Evolutionary conservation across 2,113 vertebrate genomes (phyloP).

Genomic region (Rhinopomastus cyanomelas): DNA sequence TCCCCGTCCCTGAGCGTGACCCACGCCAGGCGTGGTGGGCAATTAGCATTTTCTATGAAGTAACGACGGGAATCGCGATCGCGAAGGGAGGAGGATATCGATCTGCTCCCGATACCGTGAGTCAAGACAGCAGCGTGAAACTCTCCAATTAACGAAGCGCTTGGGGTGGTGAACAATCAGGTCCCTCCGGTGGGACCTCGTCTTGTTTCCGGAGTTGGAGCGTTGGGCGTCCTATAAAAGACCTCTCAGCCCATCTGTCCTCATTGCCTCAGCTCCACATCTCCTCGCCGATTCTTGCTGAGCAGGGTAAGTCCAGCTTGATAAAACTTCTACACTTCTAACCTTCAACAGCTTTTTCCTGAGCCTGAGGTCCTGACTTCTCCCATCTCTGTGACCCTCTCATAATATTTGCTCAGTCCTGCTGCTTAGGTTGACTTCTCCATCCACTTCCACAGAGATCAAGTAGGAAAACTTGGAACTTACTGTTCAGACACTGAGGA

Average conservation of each 20-base stretch:
- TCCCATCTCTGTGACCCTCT: background rate
- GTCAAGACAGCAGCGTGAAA: background rate
- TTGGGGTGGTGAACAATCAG: background rate
- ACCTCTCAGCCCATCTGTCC: fast-evolving
- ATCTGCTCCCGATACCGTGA: background rate
- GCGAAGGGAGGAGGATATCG: background rate
- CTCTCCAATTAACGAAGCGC: background rate
- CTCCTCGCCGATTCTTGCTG: background rate
- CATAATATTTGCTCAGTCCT: background rate
- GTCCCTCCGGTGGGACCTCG: background rate
- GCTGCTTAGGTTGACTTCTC: background rate
- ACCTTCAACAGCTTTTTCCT: fast-evolving
- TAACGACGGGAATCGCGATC: background rate
- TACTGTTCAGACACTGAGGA: background rate
- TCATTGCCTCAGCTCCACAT: background rate
- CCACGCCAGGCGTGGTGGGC: background rate
- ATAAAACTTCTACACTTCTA: fast-evolving
- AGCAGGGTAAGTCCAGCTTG: background rate
- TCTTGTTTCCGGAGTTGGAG: background rate
- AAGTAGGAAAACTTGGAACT: fast-evolving
- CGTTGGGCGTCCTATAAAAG: background rate
- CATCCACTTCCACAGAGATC: background rate
- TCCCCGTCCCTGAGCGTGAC: fast-evolving
- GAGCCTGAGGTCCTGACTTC: fast-evolving
- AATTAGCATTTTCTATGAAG: constrained; percentile 20